Evolutionary conservation across 2,113 vertebrate genomes (phyloP), one percentile per base, ranked within the genome.

Genomic region (Myotis brandtii): DNA sequence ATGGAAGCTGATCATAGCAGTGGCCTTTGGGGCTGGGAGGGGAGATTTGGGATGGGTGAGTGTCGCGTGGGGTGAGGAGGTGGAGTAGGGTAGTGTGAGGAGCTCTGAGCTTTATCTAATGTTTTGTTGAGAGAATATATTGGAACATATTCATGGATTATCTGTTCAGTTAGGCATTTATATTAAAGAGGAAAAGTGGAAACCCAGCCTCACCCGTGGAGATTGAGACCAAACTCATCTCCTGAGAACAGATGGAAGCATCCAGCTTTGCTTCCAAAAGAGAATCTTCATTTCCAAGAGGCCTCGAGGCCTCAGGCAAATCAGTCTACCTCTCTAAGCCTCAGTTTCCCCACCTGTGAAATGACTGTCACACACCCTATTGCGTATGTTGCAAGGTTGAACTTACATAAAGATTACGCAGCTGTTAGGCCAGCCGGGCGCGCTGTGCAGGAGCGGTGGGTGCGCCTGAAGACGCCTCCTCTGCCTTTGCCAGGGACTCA

Each of bases 181-280:
- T 46, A 50, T 85, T 81, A 25, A 54, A 89, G 92, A 77, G 34
- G 52, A 40, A 77, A 91, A 82, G 72, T 37, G 52, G 77, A 95
- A 97, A 95, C 52, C 13, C 5, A 12, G 23, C 54, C 30, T 72
- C 10, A 48, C 3, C 83, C 80, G 30, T 16, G 5, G 75, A 62
- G 84, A 87, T 92, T 27, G 83, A 69, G 81, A 25, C 80, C 67
- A 52, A 95, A 96, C 50, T 48, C 75, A 8, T 64, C 23, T 83
- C 72, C 34, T 48, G 81, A 93, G 40, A 30, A 76, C 50, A 73
- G 48, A 64, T 20, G 6, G 48, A 83, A 52, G 66, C 48, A 66
- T n/a, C 6, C 21, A 89, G n/a, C 14, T 93, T 95, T 90, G 64
- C 27, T 90, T 75, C 81, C 67, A 34, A 50, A 73, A 94, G 52